phyloP scores from a whole-genome alignment of 2,797 vertebrate species.

The Loriculus beryllinus region DNA sequence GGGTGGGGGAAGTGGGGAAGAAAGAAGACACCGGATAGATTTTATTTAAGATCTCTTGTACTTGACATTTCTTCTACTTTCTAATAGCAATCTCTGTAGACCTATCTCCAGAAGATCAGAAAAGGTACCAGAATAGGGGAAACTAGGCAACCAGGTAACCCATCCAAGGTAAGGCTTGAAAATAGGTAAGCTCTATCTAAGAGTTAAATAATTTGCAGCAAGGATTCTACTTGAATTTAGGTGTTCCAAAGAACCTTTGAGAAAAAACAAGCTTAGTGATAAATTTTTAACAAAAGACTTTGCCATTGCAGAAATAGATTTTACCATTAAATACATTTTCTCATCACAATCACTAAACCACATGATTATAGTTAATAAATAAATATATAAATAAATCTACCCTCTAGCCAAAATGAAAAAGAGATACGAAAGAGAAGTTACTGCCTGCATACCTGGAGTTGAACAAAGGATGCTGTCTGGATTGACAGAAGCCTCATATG shows the following conservation, averaged over 20 bases:
- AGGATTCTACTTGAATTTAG: neutral
- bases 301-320: neutral
- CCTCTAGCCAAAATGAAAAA: neutral
- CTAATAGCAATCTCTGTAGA: neutral
- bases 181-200: neutral
- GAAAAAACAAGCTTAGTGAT: neutral
- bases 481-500: slow-evolving; percentile 95
- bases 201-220: neutral
- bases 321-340: neutral
- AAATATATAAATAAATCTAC: neutral
- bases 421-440: neutral
- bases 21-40: neutral
- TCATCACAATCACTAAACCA: neutral
- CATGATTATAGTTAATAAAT: neutral
- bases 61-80: slow-evolving; percentile 18
- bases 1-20: slow-evolving; percentile 14
- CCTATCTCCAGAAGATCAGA: neutral
- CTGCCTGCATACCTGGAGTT: slow-evolving; percentile 79
- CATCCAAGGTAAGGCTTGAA: neutral
- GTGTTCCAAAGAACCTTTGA: neutral
- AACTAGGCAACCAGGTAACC: neutral
- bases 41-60: neutral
- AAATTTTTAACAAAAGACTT: neutral
- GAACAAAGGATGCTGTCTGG: slow-evolving; percentile 89
- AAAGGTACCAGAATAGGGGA: neutral